Base-by-base conservation (phyloP, 2,888 invertebrate genomes). In the Cerastis rubricosa region DNA sequence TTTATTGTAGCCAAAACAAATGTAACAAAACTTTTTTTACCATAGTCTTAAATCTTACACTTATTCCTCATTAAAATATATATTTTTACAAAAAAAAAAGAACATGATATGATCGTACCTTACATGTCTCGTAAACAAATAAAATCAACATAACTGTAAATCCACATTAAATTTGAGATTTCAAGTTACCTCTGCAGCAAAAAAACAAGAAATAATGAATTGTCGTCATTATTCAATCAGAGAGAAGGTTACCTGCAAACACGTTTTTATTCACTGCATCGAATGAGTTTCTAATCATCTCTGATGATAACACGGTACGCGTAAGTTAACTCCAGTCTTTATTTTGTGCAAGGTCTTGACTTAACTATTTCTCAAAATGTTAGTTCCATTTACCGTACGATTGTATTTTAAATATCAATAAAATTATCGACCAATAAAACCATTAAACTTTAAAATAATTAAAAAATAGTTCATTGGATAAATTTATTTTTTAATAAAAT, bases 271-370 rank as follows among this genome's bases (percentile, higher is more conserved):
- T 76, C 2, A n/a, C 59, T 29, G 45, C 19, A 61, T 40, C 12
- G 9, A 83, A 77, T 66, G 6, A 22, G 61, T 54, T 78, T 79
- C 61, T 17, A 57, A 71, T 45, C 14, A 49, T 40, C 35, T 74
- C 49, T 68, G 40, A 66, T 68, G 40, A 66, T 57, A 72, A 29
- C 49, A 47, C 35, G 47, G 40, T 64, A 64, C 65, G 74, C 70
- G 71, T 73, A 73, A 81, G 59, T 87, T 29, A 81, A 75, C 35
- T 19, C 12, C 40, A 47, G 59, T 73, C 86, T 70, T 86, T 77
- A 85, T 73, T 61, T 45, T 70, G 61, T 67, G 74, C 86, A 76
- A 78, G 78, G 85, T 45, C 74, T 35, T 59, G 45, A 74, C 54
- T 76, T 65, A 12, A 54, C 2, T 66, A 63, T 43, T 61, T 59